A percentile compares a stretch with the other conserved stretches of the same genome.
Evolutionary conservation across 2,888 invertebrate species (phyloP).

Genomic region (Amphiduros pacificus): DNA sequence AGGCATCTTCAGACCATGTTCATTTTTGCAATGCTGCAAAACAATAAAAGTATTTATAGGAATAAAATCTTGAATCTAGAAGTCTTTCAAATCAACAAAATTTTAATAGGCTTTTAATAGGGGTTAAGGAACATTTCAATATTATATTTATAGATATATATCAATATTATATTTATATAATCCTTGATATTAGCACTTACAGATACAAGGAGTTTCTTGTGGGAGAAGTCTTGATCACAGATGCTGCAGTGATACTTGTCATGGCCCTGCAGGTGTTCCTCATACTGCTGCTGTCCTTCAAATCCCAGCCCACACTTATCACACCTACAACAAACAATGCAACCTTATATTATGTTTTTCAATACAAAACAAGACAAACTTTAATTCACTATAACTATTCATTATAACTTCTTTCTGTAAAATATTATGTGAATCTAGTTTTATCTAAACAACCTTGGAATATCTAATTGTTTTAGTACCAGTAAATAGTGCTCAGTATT

Average conservation of each 20-base stretch:
- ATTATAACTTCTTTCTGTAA: too few relatives aligned
- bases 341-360: not conserved
- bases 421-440: too few relatives aligned
- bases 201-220: not conserved
- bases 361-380: not conserved
- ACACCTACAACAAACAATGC: slow-evolving; percentile 38
- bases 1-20: slow-evolving; percentile 33
- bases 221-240: not conserved
- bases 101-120: not conserved
- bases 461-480: too few relatives aligned
- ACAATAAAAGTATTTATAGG: too few relatives aligned
- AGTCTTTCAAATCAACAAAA: not conserved
- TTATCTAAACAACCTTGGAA: too few relatives aligned
- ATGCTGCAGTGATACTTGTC: slow-evolving; percentile 15
- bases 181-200: too few relatives aligned
- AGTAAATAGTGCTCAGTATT: not conserved
- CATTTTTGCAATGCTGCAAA: slow-evolving; percentile 35
- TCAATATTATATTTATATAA: too few relatives aligned
- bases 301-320: slow-evolving; percentile 43
- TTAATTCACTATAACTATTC: too few relatives aligned
- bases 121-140: too few relatives aligned
- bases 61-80: not conserved
- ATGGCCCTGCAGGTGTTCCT: slow-evolving; percentile 40
- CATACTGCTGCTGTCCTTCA: slow-evolving; percentile 44
- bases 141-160: too few relatives aligned